These are phyloP conservation scores for Coelopa frigida DNA, from an alignment of 1,140 invertebrate genomes.

Conservation along the genomic window DNA sequence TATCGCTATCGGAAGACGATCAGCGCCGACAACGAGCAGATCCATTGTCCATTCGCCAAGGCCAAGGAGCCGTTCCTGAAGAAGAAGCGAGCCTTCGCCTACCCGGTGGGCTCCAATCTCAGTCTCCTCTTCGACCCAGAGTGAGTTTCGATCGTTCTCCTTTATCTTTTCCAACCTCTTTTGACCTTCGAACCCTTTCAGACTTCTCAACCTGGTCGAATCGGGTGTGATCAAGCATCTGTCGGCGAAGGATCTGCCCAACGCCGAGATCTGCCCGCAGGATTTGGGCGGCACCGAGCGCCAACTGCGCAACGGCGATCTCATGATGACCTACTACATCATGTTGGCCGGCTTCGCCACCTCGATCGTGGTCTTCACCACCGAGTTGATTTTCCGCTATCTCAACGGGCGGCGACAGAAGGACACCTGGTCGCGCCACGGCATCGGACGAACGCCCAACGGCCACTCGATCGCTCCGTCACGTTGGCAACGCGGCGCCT, in stretches of 20 bases:
- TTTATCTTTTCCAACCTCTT: neutral
- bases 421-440: constrained; percentile 32
- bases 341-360: constrained; percentile 56
- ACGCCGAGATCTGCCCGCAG: constrained; percentile 67
- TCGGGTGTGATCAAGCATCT: constrained; percentile 64
- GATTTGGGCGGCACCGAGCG: constrained; percentile 72
- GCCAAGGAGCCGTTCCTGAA: constrained; percentile 57
- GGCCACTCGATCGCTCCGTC: constrained; percentile 25
- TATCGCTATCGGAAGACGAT: constrained; percentile 56
- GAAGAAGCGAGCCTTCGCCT: constrained; percentile 61
- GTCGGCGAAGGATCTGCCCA: constrained; percentile 54
- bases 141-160: constrained; percentile 52
- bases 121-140: constrained; percentile 55
- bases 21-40: constrained; percentile 48
- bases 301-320: constrained; percentile 58
- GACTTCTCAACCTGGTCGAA: constrained; percentile 59
- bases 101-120: constrained; percentile 53
- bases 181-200: constrained; percentile 29
- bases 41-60: constrained; percentile 65
- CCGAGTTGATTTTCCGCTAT: constrained; percentile 51
- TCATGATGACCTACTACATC: constrained; percentile 57
- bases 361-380: constrained; percentile 54
- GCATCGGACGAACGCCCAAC: constrained; percentile 28
- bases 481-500: constrained; percentile 23
- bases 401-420: constrained; percentile 30